Conservation (phyloP, 2,113 vertebrate genomes). For the Piprites chloris region DNA sequence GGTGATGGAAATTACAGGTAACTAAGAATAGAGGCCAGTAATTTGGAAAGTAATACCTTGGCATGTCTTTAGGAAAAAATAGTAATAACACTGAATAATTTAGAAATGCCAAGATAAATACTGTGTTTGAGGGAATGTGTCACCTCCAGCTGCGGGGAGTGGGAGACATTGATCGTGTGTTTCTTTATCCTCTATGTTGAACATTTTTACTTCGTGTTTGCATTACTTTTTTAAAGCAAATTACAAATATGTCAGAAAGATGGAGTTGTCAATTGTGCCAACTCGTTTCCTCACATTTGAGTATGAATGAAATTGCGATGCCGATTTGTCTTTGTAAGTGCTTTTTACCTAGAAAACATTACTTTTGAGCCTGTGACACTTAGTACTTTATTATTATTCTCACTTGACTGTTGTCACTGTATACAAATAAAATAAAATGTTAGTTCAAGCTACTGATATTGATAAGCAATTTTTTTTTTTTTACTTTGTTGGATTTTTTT, state of each 20-base stretch:
- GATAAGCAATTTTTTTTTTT: neutral
- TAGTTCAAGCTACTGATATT: neutral
- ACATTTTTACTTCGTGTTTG: conserved; percentile 20
- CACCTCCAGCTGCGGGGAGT: neutral
- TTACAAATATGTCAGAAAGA: conserved; percentile 31
- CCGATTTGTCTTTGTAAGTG: neutral
- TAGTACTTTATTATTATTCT: neutral
- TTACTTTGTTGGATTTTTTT: neutral
- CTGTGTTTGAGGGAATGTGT: neutral
- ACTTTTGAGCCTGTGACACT: neutral
- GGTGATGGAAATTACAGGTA: conserved; percentile 41
- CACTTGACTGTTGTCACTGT: neutral
- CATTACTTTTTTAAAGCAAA: conserved; percentile 11
- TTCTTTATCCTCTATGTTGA: neutral
- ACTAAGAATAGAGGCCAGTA: conserved; percentile 53
- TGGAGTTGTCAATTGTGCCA: neutral
- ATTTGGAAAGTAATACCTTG: conserved; percentile 11
- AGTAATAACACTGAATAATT: neutral
- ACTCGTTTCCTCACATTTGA: neutral
- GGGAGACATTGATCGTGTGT: neutral
- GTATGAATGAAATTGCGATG: conserved; percentile 5
- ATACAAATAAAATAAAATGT: conserved; percentile 1
- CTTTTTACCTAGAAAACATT: neutral
- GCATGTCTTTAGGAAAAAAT: neutral
- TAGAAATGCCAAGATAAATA: neutral